phyloP scores from a whole-genome alignment of 1,140 invertebrate species.

The Maniola jurtina region DNA sequence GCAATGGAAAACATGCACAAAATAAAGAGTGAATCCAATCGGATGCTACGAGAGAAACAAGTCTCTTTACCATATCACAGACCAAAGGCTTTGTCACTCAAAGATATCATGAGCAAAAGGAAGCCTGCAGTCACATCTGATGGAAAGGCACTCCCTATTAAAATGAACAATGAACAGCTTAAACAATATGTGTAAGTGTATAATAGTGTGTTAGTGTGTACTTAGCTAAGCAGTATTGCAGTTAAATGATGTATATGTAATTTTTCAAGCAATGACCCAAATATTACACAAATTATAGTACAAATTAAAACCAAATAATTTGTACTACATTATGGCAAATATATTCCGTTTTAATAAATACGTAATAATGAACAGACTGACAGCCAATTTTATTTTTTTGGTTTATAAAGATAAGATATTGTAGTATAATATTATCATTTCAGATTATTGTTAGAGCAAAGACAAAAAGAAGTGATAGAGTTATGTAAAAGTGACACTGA shows the following conservation, averaged over 20 bases:
- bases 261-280: no score
- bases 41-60: conserved; percentile 84
- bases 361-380: no score
- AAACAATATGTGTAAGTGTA: conserved; percentile 79
- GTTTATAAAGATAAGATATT: no score
- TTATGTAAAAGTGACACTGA: conserved; percentile 81
- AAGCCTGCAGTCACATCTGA: conserved; percentile 57
- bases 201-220: no score
- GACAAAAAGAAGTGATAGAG: conserved; percentile 80
- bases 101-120: conserved; percentile 82
- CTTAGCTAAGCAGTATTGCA: conserved; percentile 3
- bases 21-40: conserved; percentile 81
- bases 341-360: no score
- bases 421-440: conserved; percentile 36
- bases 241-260: neutral
- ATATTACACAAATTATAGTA: no score
- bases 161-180: conserved; percentile 79
- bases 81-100: conserved; percentile 85
- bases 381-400: no score
- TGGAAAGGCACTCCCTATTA: conserved; percentile 70
- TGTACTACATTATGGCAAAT: no score
- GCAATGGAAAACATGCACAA: conserved; percentile 79
- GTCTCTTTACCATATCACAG: conserved; percentile 88
- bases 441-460: conserved; percentile 77
- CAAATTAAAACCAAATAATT: no score